phyloP scores from a whole-genome alignment of 2,888 invertebrate genomes.

The Acrocyrtus sp. region DNA sequence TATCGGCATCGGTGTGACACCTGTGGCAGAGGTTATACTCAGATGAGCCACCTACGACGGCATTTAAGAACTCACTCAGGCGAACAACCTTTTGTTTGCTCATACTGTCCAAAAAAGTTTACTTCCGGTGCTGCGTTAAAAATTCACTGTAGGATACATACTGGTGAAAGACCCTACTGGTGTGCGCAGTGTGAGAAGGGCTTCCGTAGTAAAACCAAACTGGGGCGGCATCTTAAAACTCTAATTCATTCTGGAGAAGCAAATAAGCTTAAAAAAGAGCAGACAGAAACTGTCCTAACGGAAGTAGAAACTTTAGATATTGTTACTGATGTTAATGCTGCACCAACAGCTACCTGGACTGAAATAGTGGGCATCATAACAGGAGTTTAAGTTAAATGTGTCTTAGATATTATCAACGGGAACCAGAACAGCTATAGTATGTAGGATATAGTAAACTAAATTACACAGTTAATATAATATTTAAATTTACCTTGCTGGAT shows the following conservation, averaged over 20 bases:
- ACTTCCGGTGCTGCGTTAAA: conserved; percentile 51
- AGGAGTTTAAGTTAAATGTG: conserved; percentile 26
- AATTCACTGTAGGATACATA: conserved; percentile 50
- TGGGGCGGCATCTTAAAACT: conserved; percentile 52
- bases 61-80: conserved; percentile 54
- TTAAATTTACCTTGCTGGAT: too few species aligned
- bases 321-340: conserved; percentile 34
- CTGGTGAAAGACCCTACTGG: conserved; percentile 51
- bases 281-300: conserved; percentile 24
- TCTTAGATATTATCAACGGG: too few species aligned
- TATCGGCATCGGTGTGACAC: conserved; percentile 53
- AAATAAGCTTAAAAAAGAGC: conserved; percentile 29
- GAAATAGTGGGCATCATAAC: conserved; percentile 46
- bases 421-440: too few species aligned
- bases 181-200: conserved; percentile 50
- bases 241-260: conserved; percentile 41
- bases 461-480: too few species aligned
- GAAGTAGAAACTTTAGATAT: conserved; percentile 33
- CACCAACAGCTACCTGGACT: conserved; percentile 27
- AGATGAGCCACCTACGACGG: conserved; percentile 50
- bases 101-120: conserved; percentile 48
- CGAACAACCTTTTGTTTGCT: conserved; percentile 51
- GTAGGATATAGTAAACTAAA: too few species aligned
- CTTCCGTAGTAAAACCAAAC: conserved; percentile 44
- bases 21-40: conserved; percentile 52